A percentile compares a stretch with the other conserved stretches of the same genome.
Evolutionary conservation across 2,888 invertebrate species (phyloP).

Genomic region (Eucera pruinosa): DNA sequence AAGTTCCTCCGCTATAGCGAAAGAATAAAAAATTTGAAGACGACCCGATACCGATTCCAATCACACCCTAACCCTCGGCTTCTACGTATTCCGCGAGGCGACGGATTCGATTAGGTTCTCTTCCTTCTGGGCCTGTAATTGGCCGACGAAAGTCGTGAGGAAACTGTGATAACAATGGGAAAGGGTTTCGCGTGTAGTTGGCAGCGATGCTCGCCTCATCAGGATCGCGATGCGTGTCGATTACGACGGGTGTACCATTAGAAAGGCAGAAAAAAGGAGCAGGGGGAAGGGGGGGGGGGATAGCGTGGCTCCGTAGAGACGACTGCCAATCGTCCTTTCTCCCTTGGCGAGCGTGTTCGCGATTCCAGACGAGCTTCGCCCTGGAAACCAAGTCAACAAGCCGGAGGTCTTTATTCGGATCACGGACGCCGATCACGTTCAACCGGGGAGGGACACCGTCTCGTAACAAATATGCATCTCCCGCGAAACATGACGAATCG

Average conservation of each 20-base stretch:
- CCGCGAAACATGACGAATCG: constrained; percentile 64
- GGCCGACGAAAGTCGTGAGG: constrained; percentile 29
- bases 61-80: constrained; percentile 22
- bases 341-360: constrained; percentile 59
- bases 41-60: constrained; percentile 28
- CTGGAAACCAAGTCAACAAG: constrained; percentile 77
- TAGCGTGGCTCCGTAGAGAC: constrained; percentile 32
- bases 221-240: constrained; percentile 28
- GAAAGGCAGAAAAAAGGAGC: constrained; percentile 36
- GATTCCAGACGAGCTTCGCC: constrained; percentile 69
- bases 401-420: constrained; percentile 82
- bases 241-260: constrained; percentile 31
- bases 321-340: constrained; percentile 52
- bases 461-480: constrained; percentile 82
- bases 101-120: constrained; percentile 27
- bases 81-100: constrained; percentile 24
- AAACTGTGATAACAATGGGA: constrained; percentile 35
- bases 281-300: constrained; percentile 3
- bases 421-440: constrained; percentile 82
- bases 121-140: constrained; percentile 18
- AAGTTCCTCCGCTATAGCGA: no score
- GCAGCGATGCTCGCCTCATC: constrained; percentile 11
- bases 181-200: constrained; percentile 22
- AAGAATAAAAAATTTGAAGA: not conserved
- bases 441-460: constrained; percentile 79